Base-by-base conservation (phyloP, 1,140 invertebrate species). In the Ceratoteleas bidentatus region DNA sequence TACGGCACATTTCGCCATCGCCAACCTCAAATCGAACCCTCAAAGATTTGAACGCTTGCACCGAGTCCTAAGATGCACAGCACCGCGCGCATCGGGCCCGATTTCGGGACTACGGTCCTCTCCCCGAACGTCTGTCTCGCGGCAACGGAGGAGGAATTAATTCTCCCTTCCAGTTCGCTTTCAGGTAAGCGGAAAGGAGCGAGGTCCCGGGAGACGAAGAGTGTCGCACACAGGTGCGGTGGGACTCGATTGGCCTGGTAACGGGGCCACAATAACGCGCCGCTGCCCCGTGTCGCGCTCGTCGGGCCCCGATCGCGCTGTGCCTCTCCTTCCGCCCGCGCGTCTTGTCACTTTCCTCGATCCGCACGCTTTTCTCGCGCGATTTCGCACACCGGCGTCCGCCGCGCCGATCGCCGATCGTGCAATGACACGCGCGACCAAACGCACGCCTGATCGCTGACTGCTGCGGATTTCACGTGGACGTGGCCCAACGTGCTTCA, bases 241-340 rank as follows among this genome's bases (percentile, higher is more conserved):
- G 72, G 60, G 79, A 81, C 78, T 66, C 79, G 73, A 81, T 72
- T 73, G 61, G 72, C 72, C 68, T 81, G 79, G 79, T 81, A 81
- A 81, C 79, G 79, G 66, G 78, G 66, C 76, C 79, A 81, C 68
- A 66, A 81, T 81, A 73, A 24, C 24, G 24, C 24, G 24, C 24
- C 65, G 68, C 66, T 54, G 56, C 54, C 53, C 64, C 40, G 57
- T 70, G 60, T 81, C 58, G 47, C 52, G 47, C 52, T 75, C 64
- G 69, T 81, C 45, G 64, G 52, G 9, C 54, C 77, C 45, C 57
- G 36, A 8, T 56, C 57, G 62, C 56, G 68, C 45, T 24, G 24
- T 24, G 24, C 24, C 24, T 24, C 24, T 24, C 66, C 52, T 66
- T 68, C 76, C 47, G 56, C 53, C 65, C 49, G 47, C 40, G 33